Evolutionary conservation across 2,888 invertebrate species (phyloP).

Genomic region (Limnephilus rhombicus): DNA sequence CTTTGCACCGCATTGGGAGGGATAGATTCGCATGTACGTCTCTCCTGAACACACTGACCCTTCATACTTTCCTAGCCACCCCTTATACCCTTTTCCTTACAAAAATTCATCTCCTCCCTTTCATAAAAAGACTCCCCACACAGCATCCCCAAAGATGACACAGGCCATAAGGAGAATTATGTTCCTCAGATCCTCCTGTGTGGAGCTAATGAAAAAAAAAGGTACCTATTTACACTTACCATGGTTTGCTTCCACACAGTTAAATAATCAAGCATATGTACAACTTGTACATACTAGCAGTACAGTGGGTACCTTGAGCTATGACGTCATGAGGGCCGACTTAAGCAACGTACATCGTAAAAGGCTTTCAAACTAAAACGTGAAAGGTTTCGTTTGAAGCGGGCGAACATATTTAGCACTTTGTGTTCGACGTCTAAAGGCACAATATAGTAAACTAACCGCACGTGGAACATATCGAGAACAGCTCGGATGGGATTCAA

Average conservation of each 20-base stretch:
- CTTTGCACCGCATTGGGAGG: too few relatives aligned
- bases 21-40: too few relatives aligned
- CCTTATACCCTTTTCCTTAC: too few relatives aligned
- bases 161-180: too few relatives aligned
- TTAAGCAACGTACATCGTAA: not conserved
- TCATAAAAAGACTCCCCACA: too few relatives aligned
- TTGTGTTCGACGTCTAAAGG: conserved; percentile 12
- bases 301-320: not conserved
- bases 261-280: not conserved
- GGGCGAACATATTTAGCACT: conserved; percentile 35
- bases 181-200: too few relatives aligned
- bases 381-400: conserved; percentile 11
- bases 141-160: too few relatives aligned
- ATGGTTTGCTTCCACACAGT: not conserved
- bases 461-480: not conserved
- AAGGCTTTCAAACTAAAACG: conserved; percentile 15
- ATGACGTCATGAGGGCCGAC: not conserved
- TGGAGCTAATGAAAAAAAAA: too few relatives aligned
- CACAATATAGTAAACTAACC: not conserved
- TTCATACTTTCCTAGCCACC: too few relatives aligned
- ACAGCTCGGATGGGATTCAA: not conserved
- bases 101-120: too few relatives aligned
- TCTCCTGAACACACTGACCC: too few relatives aligned
- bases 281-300: not conserved
- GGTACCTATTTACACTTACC: not conserved